A percentile compares a stretch with the other conserved stretches of the same genome.
phyloP scores from a whole-genome alignment of 1,140 invertebrate species.

The Panagrolaimus sp. region DNA sequence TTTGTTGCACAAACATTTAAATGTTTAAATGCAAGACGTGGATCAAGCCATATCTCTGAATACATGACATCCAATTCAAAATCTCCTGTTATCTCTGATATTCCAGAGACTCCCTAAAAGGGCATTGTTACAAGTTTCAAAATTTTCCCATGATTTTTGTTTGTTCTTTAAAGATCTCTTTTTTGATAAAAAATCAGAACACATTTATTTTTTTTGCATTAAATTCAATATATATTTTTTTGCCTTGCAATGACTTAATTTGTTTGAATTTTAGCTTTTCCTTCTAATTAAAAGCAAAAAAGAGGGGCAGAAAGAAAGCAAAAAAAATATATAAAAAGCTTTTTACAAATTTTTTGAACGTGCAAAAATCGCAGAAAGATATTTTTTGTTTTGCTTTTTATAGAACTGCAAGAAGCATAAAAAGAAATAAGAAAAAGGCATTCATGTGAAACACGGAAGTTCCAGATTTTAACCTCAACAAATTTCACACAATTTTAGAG shows the following conservation, averaged over 20 bases:
- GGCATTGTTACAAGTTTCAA: conserved; percentile 22
- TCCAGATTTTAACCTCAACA: no score
- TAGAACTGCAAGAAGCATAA: no score
- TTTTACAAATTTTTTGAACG: no score
- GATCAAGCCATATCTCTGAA: conserved; percentile 59
- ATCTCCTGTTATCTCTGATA: conserved; percentile 58
- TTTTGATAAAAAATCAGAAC: neutral
- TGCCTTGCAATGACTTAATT: neutral
- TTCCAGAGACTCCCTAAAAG: conserved; percentile 56
- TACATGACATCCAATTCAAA: conserved; percentile 58
- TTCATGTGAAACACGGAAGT: no score
- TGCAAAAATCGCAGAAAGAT: no score
- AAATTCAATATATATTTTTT: neutral
- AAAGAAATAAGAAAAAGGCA: no score
- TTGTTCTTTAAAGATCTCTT: neutral
- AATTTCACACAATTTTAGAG: no score
- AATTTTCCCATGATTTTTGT: neutral
- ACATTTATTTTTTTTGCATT: neutral
- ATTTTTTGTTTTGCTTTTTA: no score
- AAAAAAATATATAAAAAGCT: neutral
- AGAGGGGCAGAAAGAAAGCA: neutral
- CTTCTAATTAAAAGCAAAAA: neutral
- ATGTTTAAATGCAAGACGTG: conserved; percentile 53
- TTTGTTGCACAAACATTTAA: conserved; percentile 60
- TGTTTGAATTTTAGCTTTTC: neutral